These are phyloP conservation scores for Burhinus oedicnemus DNA, from an alignment of 2,113 vertebrate genomes.

Conservation along the genomic window DNA sequence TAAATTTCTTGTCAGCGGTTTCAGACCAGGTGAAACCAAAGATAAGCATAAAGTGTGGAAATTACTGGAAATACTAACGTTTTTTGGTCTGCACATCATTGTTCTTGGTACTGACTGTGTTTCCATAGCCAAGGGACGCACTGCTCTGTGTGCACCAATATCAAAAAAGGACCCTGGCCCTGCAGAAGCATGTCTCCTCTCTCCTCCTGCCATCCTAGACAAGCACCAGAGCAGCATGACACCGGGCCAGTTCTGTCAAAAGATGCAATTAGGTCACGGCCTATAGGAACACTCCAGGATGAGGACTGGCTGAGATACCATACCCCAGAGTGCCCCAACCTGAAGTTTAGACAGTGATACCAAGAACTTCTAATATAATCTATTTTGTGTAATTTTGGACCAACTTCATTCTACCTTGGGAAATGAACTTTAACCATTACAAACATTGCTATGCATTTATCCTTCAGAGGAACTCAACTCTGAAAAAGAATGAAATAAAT, in stretches of 20 bases:
- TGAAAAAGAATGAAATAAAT: not conserved
- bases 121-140: not conserved
- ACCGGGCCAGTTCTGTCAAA: rapidly evolving
- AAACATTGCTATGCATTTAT: not conserved
- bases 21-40: not conserved
- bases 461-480: not conserved
- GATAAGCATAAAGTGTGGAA: not conserved
- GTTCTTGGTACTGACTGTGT: not conserved
- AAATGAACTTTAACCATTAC: not conserved
- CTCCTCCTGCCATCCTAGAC: not conserved
- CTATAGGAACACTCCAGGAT: not conserved
- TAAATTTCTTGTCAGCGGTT: not conserved
- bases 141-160: too few species aligned
- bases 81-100: not conserved
- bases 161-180: too few species aligned
- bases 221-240: rapidly evolving
- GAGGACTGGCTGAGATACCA: too few species aligned
- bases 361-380: not conserved
- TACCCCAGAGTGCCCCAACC: not conserved
- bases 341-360: not conserved
- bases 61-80: not conserved
- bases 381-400: not conserved
- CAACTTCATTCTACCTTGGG: not conserved
- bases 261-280: rapidly evolving
- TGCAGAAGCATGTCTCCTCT: not conserved